Evolutionary conservation across 1,140 invertebrate genomes (phyloP), one percentile per base, ranked within the genome.

Genomic region (Babylonia areolata): DNA sequence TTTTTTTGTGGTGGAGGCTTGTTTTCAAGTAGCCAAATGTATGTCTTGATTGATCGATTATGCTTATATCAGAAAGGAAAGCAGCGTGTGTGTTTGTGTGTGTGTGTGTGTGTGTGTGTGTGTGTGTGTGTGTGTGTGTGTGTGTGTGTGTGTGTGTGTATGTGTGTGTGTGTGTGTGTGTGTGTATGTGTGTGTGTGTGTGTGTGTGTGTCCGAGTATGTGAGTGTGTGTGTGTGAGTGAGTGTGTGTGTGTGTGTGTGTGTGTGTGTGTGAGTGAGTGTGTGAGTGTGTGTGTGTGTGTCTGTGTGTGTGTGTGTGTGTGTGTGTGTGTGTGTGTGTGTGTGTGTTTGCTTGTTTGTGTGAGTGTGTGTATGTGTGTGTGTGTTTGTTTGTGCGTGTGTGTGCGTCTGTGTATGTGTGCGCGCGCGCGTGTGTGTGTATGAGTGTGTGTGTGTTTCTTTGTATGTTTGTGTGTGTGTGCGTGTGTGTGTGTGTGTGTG

Each of bases 221-320:
- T n/a, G n/a, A n/a, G n/a, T n/a, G n/a, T n/a, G n/a, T n/a, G n/a
- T n/a, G n/a, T n/a, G n/a, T n/a, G n/a, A 6, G 20, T 64, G 9
- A 23, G 58, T 64, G 58, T 23, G 58, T 64, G 58, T 64, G 58
- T 64, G 58, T 64, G 58, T 64, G 58, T 64, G 58, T 64, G 58
- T 64, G 58, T 64, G 58, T 64, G 58, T 64, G 58, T 64, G 58
- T 64, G 58, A 12, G 58, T 64, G 58, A 12, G 58, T 64, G 20
- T 64, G 58, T 64, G 58, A 12, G 58, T 64, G 58, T 64, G 58
- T 64, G 58, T 64, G 58, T 11, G 58, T 64, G 58, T 11, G 58
- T 64, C 15, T 23, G 58, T 64, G 58, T 23, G 58, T 64, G 58
- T 11, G 58, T n/a, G 58, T 0, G 58, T 64, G 58, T 23, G 58